Evolutionary conservation across 2,113 vertebrate genomes (phyloP).

Genomic region (Pseudolaguvia tuberculata): DNA sequence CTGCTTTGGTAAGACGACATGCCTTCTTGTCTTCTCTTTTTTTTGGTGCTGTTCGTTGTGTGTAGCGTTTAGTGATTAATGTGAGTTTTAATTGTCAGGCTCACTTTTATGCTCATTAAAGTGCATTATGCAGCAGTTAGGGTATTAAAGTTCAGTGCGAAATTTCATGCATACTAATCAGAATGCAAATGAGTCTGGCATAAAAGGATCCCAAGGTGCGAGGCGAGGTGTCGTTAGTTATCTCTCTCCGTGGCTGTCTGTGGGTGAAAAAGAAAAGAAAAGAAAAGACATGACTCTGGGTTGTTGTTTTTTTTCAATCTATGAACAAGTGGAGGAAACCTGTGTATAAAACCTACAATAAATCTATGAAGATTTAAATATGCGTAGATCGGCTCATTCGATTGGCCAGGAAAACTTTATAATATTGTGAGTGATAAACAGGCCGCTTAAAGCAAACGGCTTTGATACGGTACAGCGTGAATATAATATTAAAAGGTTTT

Average conservation of each 20-base stretch:
- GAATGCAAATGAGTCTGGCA: conserved; percentile 76
- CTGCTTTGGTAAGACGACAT: conserved; percentile 22
- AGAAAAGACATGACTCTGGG: conserved; percentile 57
- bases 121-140: conserved; percentile 77
- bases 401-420: conserved; percentile 7
- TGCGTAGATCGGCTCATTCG: conserved; percentile 7
- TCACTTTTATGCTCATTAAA: conserved; percentile 79
- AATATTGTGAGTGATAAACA: neutral
- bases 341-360: conserved; percentile 22
- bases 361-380: conserved; percentile 22
- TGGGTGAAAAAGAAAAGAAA: conserved; percentile 12
- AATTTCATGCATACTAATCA: conserved; percentile 86
- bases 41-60: conserved; percentile 38
- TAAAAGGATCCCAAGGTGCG: conserved; percentile 69
- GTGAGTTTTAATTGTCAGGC: conserved; percentile 78
- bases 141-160: conserved; percentile 82
- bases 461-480: neutral
- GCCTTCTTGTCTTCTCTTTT: conserved; percentile 22
- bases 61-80: conserved; percentile 79
- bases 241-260: conserved; percentile 60
- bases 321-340: conserved; percentile 12
- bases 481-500: neutral
- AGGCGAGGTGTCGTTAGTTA: conserved; percentile 59
- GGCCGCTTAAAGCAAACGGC: neutral
- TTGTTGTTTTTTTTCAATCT: conserved; percentile 33